These are phyloP conservation scores for Sinonovacula constricta DNA, from an alignment of 1,140 invertebrate species.

Conservation along the genomic window DNA sequence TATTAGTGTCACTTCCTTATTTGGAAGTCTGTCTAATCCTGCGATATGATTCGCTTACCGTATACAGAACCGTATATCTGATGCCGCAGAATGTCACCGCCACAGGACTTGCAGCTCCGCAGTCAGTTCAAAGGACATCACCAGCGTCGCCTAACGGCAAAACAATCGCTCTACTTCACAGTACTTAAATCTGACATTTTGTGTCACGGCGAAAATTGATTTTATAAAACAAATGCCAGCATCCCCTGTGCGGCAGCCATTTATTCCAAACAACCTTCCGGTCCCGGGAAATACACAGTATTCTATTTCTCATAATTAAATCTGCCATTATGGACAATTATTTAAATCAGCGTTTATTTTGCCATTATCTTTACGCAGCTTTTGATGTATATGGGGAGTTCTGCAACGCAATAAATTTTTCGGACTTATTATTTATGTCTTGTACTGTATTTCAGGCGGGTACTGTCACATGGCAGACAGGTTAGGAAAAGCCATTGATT, in stretches of 20 bases:
- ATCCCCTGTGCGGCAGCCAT: not conserved
- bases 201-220: not conserved
- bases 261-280: not conserved
- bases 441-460: no score
- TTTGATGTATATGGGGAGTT: not conserved
- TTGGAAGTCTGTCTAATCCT: no score
- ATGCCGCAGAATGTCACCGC: no score
- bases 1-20: no score
- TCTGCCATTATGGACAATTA: not conserved
- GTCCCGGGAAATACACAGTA: not conserved
- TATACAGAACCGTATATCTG: no score
- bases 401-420: not conserved
- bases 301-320: not conserved
- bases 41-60: no score
- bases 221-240: not conserved
- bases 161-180: no score
- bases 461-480: no score
- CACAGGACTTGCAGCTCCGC: no score
- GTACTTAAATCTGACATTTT: not conserved
- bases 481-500: no score
- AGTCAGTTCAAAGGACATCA: no score
- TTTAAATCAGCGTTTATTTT: constrained; percentile 1
- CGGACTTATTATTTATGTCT: not conserved
- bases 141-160: no score
- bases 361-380: not conserved